A percentile compares a stretch with the other conserved stretches of the same genome.
Evolutionary conservation across 2,113 vertebrate genomes (phyloP).

Genomic region (Muntiacus muntjak): DNA sequence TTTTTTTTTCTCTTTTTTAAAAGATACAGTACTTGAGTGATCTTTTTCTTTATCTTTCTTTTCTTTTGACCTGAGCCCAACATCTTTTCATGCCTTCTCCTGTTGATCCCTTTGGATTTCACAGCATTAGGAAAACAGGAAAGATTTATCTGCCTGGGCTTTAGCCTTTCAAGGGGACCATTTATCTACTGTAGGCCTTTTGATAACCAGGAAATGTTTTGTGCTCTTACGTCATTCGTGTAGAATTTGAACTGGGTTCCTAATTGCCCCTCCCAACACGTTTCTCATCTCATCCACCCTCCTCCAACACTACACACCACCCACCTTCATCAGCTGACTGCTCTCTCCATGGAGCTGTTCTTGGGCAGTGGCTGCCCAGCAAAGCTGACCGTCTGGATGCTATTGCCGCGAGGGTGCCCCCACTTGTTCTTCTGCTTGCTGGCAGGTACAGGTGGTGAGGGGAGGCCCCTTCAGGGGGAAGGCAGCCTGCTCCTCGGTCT

Average conservation of each 20-base stretch:
- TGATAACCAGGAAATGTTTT: neutral
- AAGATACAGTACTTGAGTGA: no score
- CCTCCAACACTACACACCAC: accelerated
- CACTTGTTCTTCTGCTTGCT: conserved; percentile 86
- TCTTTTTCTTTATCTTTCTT: no score
- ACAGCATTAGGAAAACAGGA: neutral
- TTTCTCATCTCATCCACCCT: neutral
- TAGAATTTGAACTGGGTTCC: neutral
- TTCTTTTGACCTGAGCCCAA: neutral
- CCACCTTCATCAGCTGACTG: conserved; percentile 93
- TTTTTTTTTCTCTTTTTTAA: no score
- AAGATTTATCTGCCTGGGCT: neutral
- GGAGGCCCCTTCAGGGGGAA: conserved; percentile 75
- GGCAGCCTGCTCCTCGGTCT: conserved; percentile 86
- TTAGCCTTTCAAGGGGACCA: neutral
- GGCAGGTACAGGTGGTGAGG: conserved; percentile 91
- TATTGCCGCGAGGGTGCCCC: conserved; percentile 88
- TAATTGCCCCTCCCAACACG: neutral
- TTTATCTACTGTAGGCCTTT: neutral
- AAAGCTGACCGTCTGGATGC: conserved; percentile 86
- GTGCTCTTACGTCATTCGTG: neutral
- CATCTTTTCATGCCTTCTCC: neutral
- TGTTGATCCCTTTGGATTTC: neutral
- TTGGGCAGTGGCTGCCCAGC: conserved; percentile 86
- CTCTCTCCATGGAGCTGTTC: conserved; percentile 82